Percentiles rank a stretch among this genome's conserved stretches.
Evolutionary conservation across 1,140 invertebrate species (phyloP).

Genomic region (Drosophila erecta): DNA sequence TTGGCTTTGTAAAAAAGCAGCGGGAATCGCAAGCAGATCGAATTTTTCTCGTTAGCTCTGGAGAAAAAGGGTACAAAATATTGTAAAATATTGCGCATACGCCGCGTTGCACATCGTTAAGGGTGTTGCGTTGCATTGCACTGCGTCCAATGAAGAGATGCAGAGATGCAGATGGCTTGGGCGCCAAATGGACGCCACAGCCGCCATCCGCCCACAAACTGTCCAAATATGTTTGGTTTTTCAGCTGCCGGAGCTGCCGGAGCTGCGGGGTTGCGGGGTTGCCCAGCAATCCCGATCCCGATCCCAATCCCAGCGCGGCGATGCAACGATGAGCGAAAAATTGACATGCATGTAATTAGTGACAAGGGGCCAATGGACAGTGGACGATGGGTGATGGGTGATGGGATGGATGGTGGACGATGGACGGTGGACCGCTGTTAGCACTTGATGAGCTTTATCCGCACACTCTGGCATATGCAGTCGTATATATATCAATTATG

Average conservation of each 20-base stretch:
- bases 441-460: slow-evolving; percentile 54
- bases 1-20: neutral
- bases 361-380: slow-evolving; percentile 53
- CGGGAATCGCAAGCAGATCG: neutral
- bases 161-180: slow-evolving; percentile 1
- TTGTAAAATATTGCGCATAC: slow-evolving; percentile 30
- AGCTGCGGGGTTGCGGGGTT: neutral
- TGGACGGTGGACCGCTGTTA: slow-evolving; percentile 27
- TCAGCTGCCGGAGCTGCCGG: slow-evolving; percentile 18
- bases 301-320: slow-evolving; percentile 32
- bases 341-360: slow-evolving; percentile 81
- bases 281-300: neutral
- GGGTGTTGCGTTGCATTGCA: slow-evolving; percentile 5
- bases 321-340: slow-evolving; percentile 77
- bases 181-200: neutral
- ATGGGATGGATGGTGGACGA: too few relatives aligned
- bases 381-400: too few relatives aligned
- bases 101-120: slow-evolving; percentile 28
- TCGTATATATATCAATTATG: slow-evolving; percentile 73
- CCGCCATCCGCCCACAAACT: slow-evolving; percentile 61
- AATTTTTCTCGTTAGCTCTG: neutral
- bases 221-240: slow-evolving; percentile 80
- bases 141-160: neutral
- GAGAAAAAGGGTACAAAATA: slow-evolving; percentile 13
- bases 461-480: slow-evolving; percentile 13